phyloP scores from a whole-genome alignment of 2,113 vertebrate species.

The Rhegmatorhina hoffmannsi region DNA sequence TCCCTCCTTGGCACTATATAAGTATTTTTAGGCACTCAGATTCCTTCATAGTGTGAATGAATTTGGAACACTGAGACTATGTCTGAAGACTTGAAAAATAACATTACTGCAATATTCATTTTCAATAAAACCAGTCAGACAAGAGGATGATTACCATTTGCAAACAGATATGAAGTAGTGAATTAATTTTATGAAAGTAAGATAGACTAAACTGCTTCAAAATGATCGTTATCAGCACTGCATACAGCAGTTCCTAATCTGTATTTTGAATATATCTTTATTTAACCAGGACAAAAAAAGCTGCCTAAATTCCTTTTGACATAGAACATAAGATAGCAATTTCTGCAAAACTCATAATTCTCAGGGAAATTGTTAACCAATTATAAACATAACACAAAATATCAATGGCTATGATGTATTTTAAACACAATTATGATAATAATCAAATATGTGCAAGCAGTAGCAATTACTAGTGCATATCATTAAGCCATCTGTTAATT shows the following conservation, averaged over 20 bases:
- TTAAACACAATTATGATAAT: constrained; percentile 60
- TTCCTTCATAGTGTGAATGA: not conserved
- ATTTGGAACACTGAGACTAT: not conserved
- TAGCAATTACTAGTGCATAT: constrained; percentile 62
- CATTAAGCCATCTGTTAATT: constrained; percentile 64
- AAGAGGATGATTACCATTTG: constrained; percentile 27
- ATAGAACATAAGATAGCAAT: constrained; percentile 1
- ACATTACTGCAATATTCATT: not conserved
- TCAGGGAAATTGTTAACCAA: constrained; percentile 37
- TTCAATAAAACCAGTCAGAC: constrained; percentile 34
- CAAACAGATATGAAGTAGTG: not conserved
- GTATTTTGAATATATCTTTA: constrained; percentile 9
- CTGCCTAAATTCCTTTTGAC: constrained; percentile 6
- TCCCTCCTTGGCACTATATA: not conserved
- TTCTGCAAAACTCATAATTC: constrained; percentile 39
- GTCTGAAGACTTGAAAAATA: constrained; percentile 4
- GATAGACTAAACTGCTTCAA: not conserved
- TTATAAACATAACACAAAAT: constrained; percentile 45
- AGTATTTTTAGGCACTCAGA: not conserved
- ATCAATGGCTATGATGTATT: constrained; percentile 60
- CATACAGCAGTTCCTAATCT: not conserved
- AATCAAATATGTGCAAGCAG: constrained; percentile 58
- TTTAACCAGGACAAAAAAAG: not conserved
- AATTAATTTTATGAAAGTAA: constrained; percentile 38
- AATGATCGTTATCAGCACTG: not conserved